Percentiles rank a stretch among this genome's conserved stretches.
phyloP scores from a whole-genome alignment of 2,888 invertebrate species.

The Rhyacophila evoluta region DNA sequence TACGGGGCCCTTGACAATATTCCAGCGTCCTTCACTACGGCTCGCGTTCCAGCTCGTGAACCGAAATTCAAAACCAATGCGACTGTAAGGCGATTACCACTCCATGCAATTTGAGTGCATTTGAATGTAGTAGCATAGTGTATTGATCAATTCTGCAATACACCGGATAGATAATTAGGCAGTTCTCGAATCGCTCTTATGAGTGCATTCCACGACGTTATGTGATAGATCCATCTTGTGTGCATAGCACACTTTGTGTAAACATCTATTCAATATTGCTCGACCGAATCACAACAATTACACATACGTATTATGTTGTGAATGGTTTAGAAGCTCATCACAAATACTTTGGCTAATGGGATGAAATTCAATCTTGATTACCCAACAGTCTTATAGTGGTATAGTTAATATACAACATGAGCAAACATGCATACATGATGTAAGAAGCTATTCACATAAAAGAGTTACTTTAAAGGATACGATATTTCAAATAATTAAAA shows the following conservation, averaged over 20 bases:
- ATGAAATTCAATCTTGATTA: not conserved
- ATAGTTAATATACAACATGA: too few species aligned
- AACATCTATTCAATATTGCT: not conserved
- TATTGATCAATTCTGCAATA: constrained; percentile 36
- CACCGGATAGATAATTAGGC: constrained; percentile 31
- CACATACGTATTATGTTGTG: not conserved
- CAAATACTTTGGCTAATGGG: constrained; percentile 24
- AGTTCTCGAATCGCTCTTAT: constrained; percentile 20
- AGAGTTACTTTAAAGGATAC: too few species aligned
- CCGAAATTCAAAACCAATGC: constrained; percentile 9
- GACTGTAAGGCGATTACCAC: constrained; percentile 31
- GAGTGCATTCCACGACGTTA: not conserved
- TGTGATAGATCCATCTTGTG: not conserved
- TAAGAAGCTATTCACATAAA: too few species aligned
- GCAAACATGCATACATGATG: too few species aligned
- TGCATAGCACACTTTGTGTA: not conserved
- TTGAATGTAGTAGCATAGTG: constrained; percentile 29
- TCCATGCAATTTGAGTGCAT: constrained; percentile 34
- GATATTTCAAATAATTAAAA: too few species aligned
- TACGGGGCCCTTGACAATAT: not conserved
- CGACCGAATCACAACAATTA: not conserved
- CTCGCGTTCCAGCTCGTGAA: not conserved
- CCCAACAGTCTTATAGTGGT: not conserved
- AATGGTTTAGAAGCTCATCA: not conserved
- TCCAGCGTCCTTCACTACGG: not conserved